Evolutionary conservation across 1,140 invertebrate genomes (phyloP).

Genomic region (Onthophagus taurus): DNA sequence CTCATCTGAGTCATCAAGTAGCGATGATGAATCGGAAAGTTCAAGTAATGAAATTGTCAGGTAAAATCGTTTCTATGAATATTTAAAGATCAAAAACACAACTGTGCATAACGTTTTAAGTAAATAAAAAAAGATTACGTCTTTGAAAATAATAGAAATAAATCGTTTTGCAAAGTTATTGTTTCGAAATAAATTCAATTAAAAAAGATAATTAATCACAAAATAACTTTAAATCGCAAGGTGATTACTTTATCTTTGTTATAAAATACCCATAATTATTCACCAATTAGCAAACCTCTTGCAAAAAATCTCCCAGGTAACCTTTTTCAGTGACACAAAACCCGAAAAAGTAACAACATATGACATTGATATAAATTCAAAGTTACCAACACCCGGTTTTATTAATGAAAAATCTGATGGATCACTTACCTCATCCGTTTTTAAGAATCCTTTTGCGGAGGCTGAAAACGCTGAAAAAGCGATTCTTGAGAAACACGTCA

Average conservation of each 20-base stretch:
- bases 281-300: background rate
- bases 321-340: slow-evolving; percentile 26
- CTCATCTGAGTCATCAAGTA: slow-evolving; percentile 19
- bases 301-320: slow-evolving; percentile 10
- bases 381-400: slow-evolving; percentile 46
- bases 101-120: background rate
- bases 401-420: slow-evolving; percentile 27
- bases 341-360: slow-evolving; percentile 1
- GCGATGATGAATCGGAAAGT: slow-evolving; percentile 3
- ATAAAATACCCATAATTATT: slow-evolving; percentile 6
- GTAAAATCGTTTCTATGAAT: slow-evolving; percentile 8
- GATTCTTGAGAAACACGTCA: slow-evolving; percentile 86
- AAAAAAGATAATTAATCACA: too few relatives aligned
- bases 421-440: slow-evolving; percentile 56
- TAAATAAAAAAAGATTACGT: background rate
- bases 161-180: too few relatives aligned
- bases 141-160: too few relatives aligned
- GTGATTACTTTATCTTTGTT: background rate
- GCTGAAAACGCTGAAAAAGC: slow-evolving; percentile 81
- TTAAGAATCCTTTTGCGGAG: slow-evolving; percentile 81
- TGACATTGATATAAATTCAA: background rate
- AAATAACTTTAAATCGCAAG: too few relatives aligned
- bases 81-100: background rate
- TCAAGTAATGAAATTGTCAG: slow-evolving; percentile 5
- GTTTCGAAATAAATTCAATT: too few relatives aligned